phyloP scores from a whole-genome alignment of 2,888 invertebrate genomes.

The Melitaea athalia region DNA sequence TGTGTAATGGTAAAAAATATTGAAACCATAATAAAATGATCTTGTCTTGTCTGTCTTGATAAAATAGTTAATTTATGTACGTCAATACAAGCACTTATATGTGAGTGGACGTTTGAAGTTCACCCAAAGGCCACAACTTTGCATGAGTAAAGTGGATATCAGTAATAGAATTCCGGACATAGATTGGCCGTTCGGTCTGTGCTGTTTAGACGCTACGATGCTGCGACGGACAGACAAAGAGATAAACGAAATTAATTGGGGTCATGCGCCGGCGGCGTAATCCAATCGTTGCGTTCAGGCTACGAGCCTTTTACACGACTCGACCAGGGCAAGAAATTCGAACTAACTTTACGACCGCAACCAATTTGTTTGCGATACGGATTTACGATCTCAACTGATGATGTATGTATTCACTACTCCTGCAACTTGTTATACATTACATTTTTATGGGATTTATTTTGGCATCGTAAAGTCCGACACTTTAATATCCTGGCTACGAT shows the following conservation, averaged over 20 bases:
- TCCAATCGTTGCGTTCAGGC: constrained; percentile 61
- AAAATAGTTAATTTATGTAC: constrained; percentile 16
- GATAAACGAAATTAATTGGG: constrained; percentile 79
- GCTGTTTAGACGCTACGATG: constrained; percentile 55
- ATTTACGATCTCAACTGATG: constrained; percentile 32
- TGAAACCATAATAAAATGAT: neutral
- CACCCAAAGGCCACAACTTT: constrained; percentile 42
- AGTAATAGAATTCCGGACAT: constrained; percentile 71
- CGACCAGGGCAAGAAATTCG: constrained; percentile 41
- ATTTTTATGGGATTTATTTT: constrained; percentile 9
- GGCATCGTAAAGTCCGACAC: constrained; percentile 7
- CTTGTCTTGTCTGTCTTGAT: neutral
- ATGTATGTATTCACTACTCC: constrained; percentile 25
- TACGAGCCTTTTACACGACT: constrained; percentile 61
- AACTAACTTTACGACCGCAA: constrained; percentile 36
- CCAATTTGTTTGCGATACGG: constrained; percentile 38
- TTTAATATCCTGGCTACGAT: constrained; percentile 10
- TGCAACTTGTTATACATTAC: constrained; percentile 11
- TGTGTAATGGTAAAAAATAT: too few species aligned
- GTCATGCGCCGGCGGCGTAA: constrained; percentile 71
- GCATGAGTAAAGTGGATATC: constrained; percentile 54
- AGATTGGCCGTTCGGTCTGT: constrained; percentile 64
- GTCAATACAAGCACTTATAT: constrained; percentile 24
- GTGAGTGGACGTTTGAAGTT: constrained; percentile 39
- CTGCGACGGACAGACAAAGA: constrained; percentile 64